These are phyloP conservation scores for Rhabdomys pumilio DNA, from an alignment of 2,797 vertebrate species.

Conservation along the genomic window DNA sequence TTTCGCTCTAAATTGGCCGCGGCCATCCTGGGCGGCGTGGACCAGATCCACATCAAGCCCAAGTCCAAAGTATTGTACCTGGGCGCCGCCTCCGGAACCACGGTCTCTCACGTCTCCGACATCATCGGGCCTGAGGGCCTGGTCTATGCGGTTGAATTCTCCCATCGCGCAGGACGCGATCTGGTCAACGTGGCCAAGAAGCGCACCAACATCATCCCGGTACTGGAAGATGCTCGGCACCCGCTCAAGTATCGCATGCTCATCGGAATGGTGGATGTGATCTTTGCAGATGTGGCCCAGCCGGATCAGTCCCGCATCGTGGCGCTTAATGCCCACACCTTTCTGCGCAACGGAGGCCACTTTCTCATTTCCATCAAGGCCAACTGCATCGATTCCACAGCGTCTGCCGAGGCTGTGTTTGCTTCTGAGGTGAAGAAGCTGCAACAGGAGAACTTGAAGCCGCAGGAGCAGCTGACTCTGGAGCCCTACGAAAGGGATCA, in stretches of 20 bases:
- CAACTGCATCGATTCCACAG: conserved; percentile 96
- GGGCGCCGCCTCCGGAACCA: conserved; percentile 95
- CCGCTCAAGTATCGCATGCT: conserved; percentile 97
- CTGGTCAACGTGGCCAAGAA: conserved; percentile 96
- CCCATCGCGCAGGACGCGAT: conserved; percentile 95
- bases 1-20: conserved; percentile 96
- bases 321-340: conserved; percentile 96
- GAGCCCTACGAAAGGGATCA: conserved; percentile 97
- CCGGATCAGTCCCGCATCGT: conserved; percentile 96
- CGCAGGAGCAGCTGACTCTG: conserved; percentile 96
- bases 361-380: conserved; percentile 98
- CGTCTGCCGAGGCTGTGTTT: conserved; percentile 94
- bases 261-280: conserved; percentile 96
- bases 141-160: conserved; percentile 96
- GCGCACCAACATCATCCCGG: conserved; percentile 96
- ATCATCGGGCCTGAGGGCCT: conserved; percentile 95
- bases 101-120: conserved; percentile 96
- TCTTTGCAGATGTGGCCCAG: conserved; percentile 96
- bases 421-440: conserved; percentile 95
- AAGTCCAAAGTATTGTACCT: conserved; percentile 94
- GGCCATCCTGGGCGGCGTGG: conserved; percentile 95
- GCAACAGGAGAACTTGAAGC: conserved; percentile 95
- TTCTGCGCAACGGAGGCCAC: conserved; percentile 95
- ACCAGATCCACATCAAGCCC: conserved; percentile 96
- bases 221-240: conserved; percentile 96